Evolutionary conservation across 2,888 invertebrate species (phyloP), one percentile per base, ranked within the genome.

Genomic region (Phalera bucephala): DNA sequence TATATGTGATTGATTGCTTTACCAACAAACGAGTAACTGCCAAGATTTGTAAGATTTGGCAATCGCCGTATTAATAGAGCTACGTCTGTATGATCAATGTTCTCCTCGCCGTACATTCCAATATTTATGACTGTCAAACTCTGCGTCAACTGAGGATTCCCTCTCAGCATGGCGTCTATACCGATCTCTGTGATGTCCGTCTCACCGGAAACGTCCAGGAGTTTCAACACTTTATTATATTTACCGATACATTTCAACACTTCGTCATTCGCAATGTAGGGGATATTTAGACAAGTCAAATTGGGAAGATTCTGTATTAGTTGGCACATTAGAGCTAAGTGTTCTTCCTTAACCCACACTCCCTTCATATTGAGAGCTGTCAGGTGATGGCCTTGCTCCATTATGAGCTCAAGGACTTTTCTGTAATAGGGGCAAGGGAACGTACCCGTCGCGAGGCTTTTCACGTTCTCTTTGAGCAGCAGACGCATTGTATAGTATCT

Each of bases 361-460:
- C 94, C 94, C 81, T 94, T 94, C 37, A 94, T 77, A 74, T 94
- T 94, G 33, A 94, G 88, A 20, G 91, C 78, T 27, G 92, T 91
- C 51, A 94, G 63, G 17, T 93, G 92, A 4, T 83, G 90, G 4
- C 94, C 94, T 73, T 93, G 93, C 12, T 90, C 90, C 3, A 89
- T 85, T 57, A 94, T 92, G 46, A 92, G 91, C 72, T 93, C 91
- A 58, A 94, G 80, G 55, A 94, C 92, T 75, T 92, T 92, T 44
- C 92, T 91, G 68, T 94, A 93, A 73, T 93, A 94, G n/a, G 92
- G 92, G 55, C 92, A 91, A 0, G 94, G 94, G 74, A 94, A 94
- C 29, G 93, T 91, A 22, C 94, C 94, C 0, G 93, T 93, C 7
- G 92, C 91, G 33, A 94, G 72, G 53, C 90, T 91, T 52, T 92